Evolutionary conservation across 2,888 invertebrate species (phyloP).

Genomic region (Athalia cordata): DNA sequence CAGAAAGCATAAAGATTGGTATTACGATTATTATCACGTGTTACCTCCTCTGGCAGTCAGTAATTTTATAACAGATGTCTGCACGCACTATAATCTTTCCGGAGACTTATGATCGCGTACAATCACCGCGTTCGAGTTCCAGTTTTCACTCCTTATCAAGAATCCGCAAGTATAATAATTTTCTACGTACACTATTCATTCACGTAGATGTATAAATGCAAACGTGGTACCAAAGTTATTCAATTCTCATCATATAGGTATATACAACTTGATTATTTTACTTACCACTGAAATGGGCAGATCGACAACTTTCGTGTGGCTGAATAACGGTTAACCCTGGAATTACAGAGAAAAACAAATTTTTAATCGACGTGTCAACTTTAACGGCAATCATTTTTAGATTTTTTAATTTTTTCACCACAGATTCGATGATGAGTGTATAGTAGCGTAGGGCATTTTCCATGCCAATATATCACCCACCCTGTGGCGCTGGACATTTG

Average conservation of each 20-base stretch:
- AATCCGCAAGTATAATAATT: background rate
- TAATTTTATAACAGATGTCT: slow-evolving; percentile 26
- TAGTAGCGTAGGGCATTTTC: too few relatives aligned
- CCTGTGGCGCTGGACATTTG: too few relatives aligned
- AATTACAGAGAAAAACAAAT: background rate
- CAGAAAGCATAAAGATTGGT: slow-evolving; percentile 29
- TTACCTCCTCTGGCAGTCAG: background rate
- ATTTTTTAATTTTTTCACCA: too few relatives aligned
- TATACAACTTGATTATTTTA: background rate
- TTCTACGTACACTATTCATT: background rate
- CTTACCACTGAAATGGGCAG: slow-evolving; percentile 16
- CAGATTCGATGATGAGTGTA: too few relatives aligned
- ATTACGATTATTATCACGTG: slow-evolving; percentile 23
- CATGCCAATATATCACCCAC: too few relatives aligned
- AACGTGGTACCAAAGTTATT: background rate
- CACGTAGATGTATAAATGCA: background rate
- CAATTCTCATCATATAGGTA: background rate
- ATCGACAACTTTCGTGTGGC: background rate
- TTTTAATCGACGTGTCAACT: too few relatives aligned
- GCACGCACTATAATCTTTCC: slow-evolving; percentile 29
- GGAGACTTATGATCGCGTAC: background rate
- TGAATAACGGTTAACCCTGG: background rate
- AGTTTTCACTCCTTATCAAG: background rate
- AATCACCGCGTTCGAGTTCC: background rate
- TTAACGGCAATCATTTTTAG: too few relatives aligned